These are phyloP conservation scores for Dasypolia templi DNA, from an alignment of 2,888 invertebrate genomes.

Conservation along the genomic window DNA sequence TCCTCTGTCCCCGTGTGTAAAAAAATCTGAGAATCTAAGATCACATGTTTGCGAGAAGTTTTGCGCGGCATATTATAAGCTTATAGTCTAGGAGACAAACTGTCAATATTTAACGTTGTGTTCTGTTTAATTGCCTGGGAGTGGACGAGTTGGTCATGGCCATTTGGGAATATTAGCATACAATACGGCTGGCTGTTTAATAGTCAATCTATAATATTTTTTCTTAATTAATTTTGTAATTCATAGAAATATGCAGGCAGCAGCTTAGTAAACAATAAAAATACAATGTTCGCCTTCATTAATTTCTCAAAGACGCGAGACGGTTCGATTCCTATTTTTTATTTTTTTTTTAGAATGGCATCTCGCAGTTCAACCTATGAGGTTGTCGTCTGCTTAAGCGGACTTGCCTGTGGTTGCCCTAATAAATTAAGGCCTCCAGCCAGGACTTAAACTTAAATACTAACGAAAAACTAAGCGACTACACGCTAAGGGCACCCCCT, in stretches of 20 bases:
- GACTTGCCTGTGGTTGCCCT: too few relatives aligned
- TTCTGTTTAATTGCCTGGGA: slow-evolving; percentile 26
- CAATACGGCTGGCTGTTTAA: slow-evolving; percentile 12
- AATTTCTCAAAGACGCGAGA: slow-evolving; percentile 12
- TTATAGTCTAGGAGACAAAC: slow-evolving; percentile 42
- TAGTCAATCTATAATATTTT: slow-evolving; percentile 25
- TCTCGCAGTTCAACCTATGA: too few relatives aligned
- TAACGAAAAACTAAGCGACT: too few relatives aligned
- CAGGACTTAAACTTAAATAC: too few relatives aligned
- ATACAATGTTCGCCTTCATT: slow-evolving; percentile 2
- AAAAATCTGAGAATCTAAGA: slow-evolving; percentile 34
- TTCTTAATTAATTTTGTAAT: slow-evolving; percentile 27
- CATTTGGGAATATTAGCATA: slow-evolving; percentile 36
- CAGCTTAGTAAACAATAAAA: slow-evolving; percentile 5
- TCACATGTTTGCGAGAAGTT: slow-evolving; percentile 27
- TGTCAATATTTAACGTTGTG: background rate
- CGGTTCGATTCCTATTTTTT: too few relatives aligned
- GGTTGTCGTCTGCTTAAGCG: too few relatives aligned
- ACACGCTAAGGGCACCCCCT: too few relatives aligned
- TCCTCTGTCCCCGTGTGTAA: slow-evolving; percentile 9
- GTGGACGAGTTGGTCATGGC: slow-evolving; percentile 23
- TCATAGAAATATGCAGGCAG: slow-evolving; percentile 11
- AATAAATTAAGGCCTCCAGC: too few relatives aligned
- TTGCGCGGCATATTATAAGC: background rate
- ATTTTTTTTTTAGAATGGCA: too few relatives aligned